Percentiles rank a stretch among this genome's conserved stretches.
Conservation (phyloP, 2,888 invertebrate species). For the Polydrusus tereticollis region DNA sequence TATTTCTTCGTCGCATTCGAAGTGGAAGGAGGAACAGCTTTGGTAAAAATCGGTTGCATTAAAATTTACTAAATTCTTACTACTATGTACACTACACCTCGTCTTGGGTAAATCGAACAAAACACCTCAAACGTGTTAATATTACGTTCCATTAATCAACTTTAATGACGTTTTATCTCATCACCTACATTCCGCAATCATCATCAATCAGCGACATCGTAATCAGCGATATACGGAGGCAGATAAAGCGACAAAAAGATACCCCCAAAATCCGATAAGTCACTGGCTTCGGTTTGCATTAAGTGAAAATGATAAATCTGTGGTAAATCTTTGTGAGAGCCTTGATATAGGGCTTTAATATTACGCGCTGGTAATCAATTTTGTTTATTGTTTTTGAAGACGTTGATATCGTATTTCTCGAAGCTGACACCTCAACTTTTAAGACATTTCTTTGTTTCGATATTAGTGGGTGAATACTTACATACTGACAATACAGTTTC, state of each 20-base stretch:
- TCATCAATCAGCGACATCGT: constrained; percentile 44
- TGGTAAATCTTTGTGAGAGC: constrained; percentile 36
- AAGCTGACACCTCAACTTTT: background rate
- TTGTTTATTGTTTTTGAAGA: constrained; percentile 35
- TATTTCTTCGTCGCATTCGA: too few relatives aligned
- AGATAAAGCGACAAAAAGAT: constrained; percentile 40
- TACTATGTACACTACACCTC: background rate
- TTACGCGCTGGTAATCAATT: constrained; percentile 40
- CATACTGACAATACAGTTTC: too few relatives aligned
- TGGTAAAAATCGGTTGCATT: too few relatives aligned
- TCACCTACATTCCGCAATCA: constrained; percentile 43
- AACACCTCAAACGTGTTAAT: constrained; percentile 39
- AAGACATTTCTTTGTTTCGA: background rate
- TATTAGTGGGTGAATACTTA: too few relatives aligned
- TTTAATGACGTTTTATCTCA: constrained; percentile 38
- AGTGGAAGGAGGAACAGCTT: too few relatives aligned
- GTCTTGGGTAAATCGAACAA: constrained; percentile 2
- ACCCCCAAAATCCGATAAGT: constrained; percentile 40
- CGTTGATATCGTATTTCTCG: constrained; percentile 10
- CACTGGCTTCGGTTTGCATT: constrained; percentile 28
- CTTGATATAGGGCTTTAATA: constrained; percentile 33
- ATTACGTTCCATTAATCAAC: constrained; percentile 41
- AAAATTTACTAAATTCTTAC: too few relatives aligned
- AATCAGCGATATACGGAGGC: constrained; percentile 34
- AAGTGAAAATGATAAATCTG: constrained; percentile 46